Evolutionary conservation across 2,113 vertebrate genomes (phyloP), one percentile per base, ranked within the genome.

Genomic region (Trematocara marginatum): DNA sequence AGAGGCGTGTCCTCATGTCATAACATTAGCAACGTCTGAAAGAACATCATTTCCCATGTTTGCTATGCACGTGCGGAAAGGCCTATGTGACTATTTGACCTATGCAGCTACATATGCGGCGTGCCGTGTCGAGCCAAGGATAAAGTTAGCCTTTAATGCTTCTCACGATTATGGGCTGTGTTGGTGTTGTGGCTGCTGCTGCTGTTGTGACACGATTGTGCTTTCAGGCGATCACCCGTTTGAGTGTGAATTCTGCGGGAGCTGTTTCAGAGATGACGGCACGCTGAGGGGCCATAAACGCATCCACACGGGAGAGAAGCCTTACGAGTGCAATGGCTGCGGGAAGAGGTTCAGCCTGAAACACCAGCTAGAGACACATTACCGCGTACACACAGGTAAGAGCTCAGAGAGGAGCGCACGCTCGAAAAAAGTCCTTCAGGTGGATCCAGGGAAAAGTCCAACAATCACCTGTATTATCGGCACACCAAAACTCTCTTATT

Each of bases 271-370:
- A 83, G 99, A 99, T 2, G 99, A 99, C 92, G 99, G 98, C 96
- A 99, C 98, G 0, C 96, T 99, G 93, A 98, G 98, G 94, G 98
- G 98, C 88, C 99, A 99, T 94, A 99, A 99, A 84, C 98, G 98
- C 89, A 99, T 98, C 93, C 98, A 99, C 95, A 98, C 97, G 0
- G 97, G 98, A 15, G 98, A 99, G 95, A 98, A 98, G 56, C 98
- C 98, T 79, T 98, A 99, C 0, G 98, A 98, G 88, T 99, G 98
- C 93, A 99, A 99, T 1, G 97, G 98, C 93, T 99, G 99, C 0
- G 98, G 99, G 87, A 99, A 99, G 95, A 98, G 97, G 94, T 99
- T 99, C 96, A 99, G 98, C 95, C 98, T 99, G 83, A 99, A 99
- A 92, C 99, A 99, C 95, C 99, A 99, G 96, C 96, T 99, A 90